Base-by-base conservation (phyloP, 1,140 invertebrate genomes). In the Tetramorium simillimum region DNA sequence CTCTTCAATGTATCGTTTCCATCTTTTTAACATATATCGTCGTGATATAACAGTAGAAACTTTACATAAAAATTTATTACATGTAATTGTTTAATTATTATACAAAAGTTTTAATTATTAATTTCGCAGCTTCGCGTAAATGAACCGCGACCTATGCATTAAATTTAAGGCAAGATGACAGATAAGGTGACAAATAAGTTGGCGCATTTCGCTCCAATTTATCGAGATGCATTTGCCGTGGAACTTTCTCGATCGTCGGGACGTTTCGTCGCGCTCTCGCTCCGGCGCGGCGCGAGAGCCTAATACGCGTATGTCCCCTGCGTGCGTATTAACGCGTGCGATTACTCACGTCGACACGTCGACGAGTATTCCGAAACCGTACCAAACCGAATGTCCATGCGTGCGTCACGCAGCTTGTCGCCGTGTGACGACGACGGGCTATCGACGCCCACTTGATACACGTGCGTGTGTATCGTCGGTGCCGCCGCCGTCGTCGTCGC, bases 331-430 rank as follows among this genome's bases (percentile, higher is more conserved):
- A 81, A 56, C 21, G 51, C 21, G 51, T 40, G 63, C 63, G 63
- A 81, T 81, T 81, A 81, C 37, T 70, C 63, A 81, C 18, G 60
- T 56, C 14, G 69, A 33, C 46, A 21, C 53, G 51, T 37, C 49
- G 18, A 80, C 62, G 49, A 56, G 49, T 28, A 33, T 81, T 7
- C 21, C 78, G 37, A 81, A 56, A n/a, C 43, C 40, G 24, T 69
- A 33, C 14, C 63, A 28, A 16, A 37, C 37, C 78, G 60, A 80
- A 49, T 56, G 63, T 70, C 78, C 78, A 81, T n/a, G 78, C 78
- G 78, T 81, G 78, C 63, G 78, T 81, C 78, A 70, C 37, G 33
- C n/a, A 10, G 33, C 60, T 63, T 43, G 58, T 49, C 18, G 28
- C 33, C 62, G 63, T 49, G 24, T 21, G 40, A 69, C 40, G 56